Conservation (phyloP, 1,140 invertebrate species). For the Acromyrmex heyeri region DNA sequence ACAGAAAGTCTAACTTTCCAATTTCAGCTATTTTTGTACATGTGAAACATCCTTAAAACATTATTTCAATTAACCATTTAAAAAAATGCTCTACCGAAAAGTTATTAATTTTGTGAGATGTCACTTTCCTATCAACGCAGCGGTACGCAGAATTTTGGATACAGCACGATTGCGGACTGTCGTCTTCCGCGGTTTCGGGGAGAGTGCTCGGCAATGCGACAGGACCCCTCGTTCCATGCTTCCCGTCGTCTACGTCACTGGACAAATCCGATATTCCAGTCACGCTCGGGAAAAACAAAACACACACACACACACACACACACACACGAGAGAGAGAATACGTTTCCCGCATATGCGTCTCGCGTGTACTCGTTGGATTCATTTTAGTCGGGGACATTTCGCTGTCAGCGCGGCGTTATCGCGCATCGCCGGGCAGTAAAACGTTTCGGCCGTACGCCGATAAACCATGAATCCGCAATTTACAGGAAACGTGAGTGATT, state of each 20-base stretch:
- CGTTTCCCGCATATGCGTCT: conserved; percentile 75
- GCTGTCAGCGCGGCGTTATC: conserved; percentile 76
- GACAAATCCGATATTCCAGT: conserved; percentile 68
- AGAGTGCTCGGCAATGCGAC: background rate
- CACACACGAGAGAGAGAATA: conserved; percentile 58
- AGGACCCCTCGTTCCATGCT: background rate
- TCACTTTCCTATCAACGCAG: too few species aligned
- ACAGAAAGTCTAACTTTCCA: too few species aligned
- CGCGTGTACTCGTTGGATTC: conserved; percentile 74
- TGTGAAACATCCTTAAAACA: too few species aligned
- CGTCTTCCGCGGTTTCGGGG: background rate
- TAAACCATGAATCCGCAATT: conserved; percentile 78
- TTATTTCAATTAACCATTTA: too few species aligned
- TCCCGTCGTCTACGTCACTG: conserved; percentile 64
- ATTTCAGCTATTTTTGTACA: too few species aligned
- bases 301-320: conserved; percentile 4
- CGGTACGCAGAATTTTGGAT: background rate
- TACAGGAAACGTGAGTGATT: conserved; percentile 77
- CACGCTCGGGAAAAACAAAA: conserved; percentile 72
- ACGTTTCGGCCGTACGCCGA: conserved; percentile 72
- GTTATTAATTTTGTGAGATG: too few species aligned
- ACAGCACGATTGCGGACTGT: background rate
- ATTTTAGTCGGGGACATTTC: conserved; percentile 72
- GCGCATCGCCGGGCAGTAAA: conserved; percentile 73
- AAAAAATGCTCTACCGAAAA: too few species aligned